Base-by-base conservation (phyloP, 2,888 invertebrate genomes). In the Polydrusus pterygomalis region DNA sequence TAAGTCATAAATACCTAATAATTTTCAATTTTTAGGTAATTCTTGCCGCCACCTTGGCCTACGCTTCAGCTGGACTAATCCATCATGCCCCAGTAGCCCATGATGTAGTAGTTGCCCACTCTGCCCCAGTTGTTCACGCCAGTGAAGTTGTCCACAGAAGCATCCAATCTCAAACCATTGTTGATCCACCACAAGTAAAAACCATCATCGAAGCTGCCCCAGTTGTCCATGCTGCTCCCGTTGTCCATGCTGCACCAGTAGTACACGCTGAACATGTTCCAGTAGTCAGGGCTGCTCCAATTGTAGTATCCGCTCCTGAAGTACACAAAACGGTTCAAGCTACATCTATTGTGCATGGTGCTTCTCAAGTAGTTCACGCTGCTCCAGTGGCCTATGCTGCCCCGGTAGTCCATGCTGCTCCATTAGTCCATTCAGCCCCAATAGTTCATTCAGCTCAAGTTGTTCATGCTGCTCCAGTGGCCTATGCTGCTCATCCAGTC, bases 31-130 rank as follows among this genome's bases (percentile, higher is more conserved):
- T 85, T 85, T 85, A 91, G 91, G 83, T 90, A 78, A 87, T 88
- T 70, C 88, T 91, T 84, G 86, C 87, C 83, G 89, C 89, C 79
- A 79, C 90, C 83, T 80, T 90, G 86, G 90, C 90, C 77, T 89
- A 88, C 85, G 89, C 83, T 64, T 80, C 81, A 70, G 83, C 87
- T 77, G 84, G 82, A 81, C 10, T 80, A n/a, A 74, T 80, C 51
- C 45, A 74, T 38, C 67, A 65, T 15, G 68, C 78, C 15, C 70
- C 72, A 8, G 54, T 78, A 25, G 80, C 70, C 13, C 77, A 72
- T 65, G 77, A 75, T 54, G 67, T 75, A 20, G 69, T 74, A 81
- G 83, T 78, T 13, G 70, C 67, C 74, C 62, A 78, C 87, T n/a
- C 87, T 86, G 75, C 77, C 7, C 72, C 77, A 38, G 60, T 76